Conservation (phyloP, 2,888 invertebrate species). For the Bugulina stolonifera region DNA sequence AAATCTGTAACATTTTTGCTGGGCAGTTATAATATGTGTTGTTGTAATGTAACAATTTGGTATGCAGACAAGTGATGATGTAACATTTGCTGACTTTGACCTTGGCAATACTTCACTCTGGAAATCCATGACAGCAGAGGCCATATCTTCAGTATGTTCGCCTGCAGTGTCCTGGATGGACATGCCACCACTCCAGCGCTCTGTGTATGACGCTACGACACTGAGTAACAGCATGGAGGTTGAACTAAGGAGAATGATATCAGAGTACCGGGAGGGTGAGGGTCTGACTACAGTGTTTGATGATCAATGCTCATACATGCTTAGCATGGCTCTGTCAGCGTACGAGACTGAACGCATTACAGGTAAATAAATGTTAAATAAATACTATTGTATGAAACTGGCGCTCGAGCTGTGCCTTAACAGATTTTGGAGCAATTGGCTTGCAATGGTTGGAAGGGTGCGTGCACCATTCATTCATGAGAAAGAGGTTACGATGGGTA, state of each 20-base stretch:
- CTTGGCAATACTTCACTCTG: slow-evolving; percentile 46
- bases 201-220: slow-evolving; percentile 25
- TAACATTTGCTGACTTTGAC: slow-evolving; percentile 49
- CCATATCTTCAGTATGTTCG: slow-evolving; percentile 45
- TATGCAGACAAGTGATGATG: slow-evolving; percentile 47
- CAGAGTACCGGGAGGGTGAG: slow-evolving; percentile 48
- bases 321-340: slow-evolving; percentile 49
- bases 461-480: no score
- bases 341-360: slow-evolving; percentile 52
- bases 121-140: slow-evolving; percentile 53
- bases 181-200: slow-evolving; percentile 38
- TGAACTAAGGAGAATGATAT: slow-evolving; percentile 44
- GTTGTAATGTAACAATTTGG: no score
- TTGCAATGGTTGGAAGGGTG: no score
- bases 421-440: no score
- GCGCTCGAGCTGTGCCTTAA: no score
- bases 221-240: slow-evolving; percentile 25
- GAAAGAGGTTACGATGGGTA: no score
- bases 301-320: slow-evolving; percentile 50
- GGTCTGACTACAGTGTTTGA: slow-evolving; percentile 51
- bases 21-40: background rate
- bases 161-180: slow-evolving; percentile 40
- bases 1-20: background rate
- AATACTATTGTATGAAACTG: no score
- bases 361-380: no score